phyloP scores from a whole-genome alignment of 2,113 vertebrate genomes.

The Sterna hirundo region DNA sequence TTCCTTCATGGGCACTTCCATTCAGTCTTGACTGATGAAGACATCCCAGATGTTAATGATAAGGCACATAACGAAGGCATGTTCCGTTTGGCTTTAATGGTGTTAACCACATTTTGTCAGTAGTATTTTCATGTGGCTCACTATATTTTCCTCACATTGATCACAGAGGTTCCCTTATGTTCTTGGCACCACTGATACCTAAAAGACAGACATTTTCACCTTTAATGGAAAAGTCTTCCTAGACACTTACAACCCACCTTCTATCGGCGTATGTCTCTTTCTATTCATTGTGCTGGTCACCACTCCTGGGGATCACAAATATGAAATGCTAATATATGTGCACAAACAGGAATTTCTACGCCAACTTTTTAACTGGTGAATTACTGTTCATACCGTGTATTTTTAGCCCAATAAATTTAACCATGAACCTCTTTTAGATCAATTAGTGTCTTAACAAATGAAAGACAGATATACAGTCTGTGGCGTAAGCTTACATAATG shows the following conservation, averaged over 20 bases:
- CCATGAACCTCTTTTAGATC: not conserved
- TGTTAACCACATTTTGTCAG: not conserved
- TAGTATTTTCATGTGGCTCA: not conserved
- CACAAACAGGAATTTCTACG: not conserved
- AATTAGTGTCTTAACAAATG: not conserved
- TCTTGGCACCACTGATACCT: not conserved
- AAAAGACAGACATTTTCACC: not conserved
- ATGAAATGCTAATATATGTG: not conserved
- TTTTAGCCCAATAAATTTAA: not conserved
- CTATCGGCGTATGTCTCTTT: rapidly evolving
- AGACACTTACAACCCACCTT: not conserved
- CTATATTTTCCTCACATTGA: not conserved
- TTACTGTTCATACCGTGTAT: not conserved
- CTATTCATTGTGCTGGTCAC: not conserved
- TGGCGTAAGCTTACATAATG: not conserved
- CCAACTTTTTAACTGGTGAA: not conserved
- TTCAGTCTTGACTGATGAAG: not conserved
- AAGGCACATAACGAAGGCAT: not conserved
- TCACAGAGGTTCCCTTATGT: not conserved
- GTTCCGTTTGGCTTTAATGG: not conserved
- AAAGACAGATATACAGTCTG: not conserved
- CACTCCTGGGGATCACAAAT: not conserved
- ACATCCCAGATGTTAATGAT: not conserved
- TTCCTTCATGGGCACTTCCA: not conserved
- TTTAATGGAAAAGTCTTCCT: not conserved